A percentile compares a stretch with the other conserved stretches of the same genome.
phyloP scores from a whole-genome alignment of 2,113 vertebrate genomes.

The Apteryx owenii region DNA sequence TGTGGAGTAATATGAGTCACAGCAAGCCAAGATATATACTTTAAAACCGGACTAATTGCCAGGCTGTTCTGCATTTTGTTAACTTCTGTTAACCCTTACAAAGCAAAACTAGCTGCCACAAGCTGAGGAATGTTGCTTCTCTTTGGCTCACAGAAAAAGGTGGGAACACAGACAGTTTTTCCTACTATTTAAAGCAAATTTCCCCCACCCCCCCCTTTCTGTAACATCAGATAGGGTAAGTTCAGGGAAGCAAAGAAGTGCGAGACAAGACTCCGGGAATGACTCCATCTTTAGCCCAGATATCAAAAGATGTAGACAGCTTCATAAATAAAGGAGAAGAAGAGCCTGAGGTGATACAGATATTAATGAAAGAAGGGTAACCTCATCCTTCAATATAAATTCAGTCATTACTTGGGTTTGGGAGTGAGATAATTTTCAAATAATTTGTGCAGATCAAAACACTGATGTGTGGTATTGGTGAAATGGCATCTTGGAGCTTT shows the following conservation, averaged over 20 bases:
- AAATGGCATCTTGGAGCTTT: constrained; percentile 58
- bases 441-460: constrained; percentile 1
- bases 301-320: neutral
- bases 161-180: neutral
- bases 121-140: neutral
- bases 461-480: constrained; percentile 8
- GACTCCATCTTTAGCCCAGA: neutral
- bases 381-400: constrained; percentile 52
- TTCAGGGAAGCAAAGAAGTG: neutral
- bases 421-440: constrained; percentile 35
- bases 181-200: neutral
- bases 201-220: neutral
- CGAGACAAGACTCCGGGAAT: neutral
- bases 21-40: neutral
- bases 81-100: neutral
- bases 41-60: neutral
- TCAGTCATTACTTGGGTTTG: constrained; percentile 18
- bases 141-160: neutral
- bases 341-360: neutral
- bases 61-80: neutral
- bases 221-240: neutral
- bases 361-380: constrained; percentile 48
- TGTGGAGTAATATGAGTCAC: neutral
- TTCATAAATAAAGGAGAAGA: constrained; percentile 43
- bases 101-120: neutral